These are phyloP conservation scores for Callionymus lyra DNA, from an alignment of 2,113 vertebrate species.

Conservation along the genomic window DNA sequence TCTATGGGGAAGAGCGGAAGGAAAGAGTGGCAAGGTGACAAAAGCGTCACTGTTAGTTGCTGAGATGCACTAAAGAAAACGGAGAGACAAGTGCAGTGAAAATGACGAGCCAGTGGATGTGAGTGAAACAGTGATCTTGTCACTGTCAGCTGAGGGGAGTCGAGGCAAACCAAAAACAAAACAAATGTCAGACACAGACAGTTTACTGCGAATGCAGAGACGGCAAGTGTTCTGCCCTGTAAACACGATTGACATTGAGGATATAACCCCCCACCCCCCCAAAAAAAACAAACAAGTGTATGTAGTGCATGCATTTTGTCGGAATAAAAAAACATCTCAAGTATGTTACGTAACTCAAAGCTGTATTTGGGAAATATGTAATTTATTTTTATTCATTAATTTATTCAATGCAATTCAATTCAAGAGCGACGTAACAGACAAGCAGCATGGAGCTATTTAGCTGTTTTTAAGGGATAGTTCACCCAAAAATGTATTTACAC, in stretches of 20 bases:
- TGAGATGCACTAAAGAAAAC: constrained; percentile 12
- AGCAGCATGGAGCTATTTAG: too few relatives aligned
- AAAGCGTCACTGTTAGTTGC: constrained; percentile 27
- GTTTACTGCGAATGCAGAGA: constrained; percentile 12
- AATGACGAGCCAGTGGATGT: constrained; percentile 33
- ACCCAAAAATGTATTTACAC: too few relatives aligned
- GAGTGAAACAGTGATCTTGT: constrained; percentile 26
- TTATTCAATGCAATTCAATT: too few relatives aligned
- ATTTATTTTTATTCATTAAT: too few relatives aligned
- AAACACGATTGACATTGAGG: constrained; percentile 13
- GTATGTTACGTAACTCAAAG: too few relatives aligned
- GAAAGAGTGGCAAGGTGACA: constrained; percentile 13
- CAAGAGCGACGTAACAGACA: too few relatives aligned
- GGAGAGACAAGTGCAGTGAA: constrained; percentile 8
- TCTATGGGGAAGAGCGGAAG: constrained; percentile 14
- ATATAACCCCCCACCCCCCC: too few relatives aligned
- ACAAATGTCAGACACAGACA: constrained; percentile 14
- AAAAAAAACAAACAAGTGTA: too few relatives aligned
- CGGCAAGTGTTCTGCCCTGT: constrained; percentile 7
- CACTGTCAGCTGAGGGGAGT: constrained; percentile 15
- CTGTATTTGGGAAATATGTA: too few relatives aligned
- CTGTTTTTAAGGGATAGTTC: too few relatives aligned
- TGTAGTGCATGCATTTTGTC: too few relatives aligned
- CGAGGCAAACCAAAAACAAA: constrained; percentile 16
- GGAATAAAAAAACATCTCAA: too few relatives aligned